Percentiles rank a stretch among this genome's conserved stretches.
Evolutionary conservation across 1,140 invertebrate genomes (phyloP).

Genomic region (Platyura marginata): DNA sequence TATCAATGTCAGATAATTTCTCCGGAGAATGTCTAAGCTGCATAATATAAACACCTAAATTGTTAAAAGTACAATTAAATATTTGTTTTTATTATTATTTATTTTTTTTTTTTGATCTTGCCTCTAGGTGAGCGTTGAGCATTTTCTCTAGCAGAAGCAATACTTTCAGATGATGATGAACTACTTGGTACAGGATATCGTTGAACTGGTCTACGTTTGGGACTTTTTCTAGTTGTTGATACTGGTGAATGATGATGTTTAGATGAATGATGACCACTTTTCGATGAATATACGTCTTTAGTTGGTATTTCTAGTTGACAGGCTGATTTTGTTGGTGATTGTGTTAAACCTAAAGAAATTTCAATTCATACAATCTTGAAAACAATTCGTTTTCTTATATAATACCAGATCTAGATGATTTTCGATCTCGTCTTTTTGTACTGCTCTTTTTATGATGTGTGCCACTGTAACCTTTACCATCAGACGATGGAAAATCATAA

Average conservation of each 20-base stretch:
- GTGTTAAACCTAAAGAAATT: neutral
- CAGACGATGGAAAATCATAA: slow-evolving; percentile 57
- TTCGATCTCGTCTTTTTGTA: slow-evolving; percentile 27
- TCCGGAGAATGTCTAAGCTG: neutral
- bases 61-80: slow-evolving; percentile 1
- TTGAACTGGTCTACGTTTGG: slow-evolving; percentile 25
- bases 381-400: too few relatives aligned
- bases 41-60: neutral
- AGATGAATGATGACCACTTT: slow-evolving; percentile 29
- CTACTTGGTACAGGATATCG: slow-evolving; percentile 25
- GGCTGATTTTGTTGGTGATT: slow-evolving; percentile 20
- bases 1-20: neutral
- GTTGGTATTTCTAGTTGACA: slow-evolving; percentile 27
- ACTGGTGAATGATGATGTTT: slow-evolving; percentile 15
- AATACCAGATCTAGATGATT: slow-evolving; percentile 19
- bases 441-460: slow-evolving; percentile 26
- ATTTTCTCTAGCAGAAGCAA: slow-evolving; percentile 18
- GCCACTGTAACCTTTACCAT: slow-evolving; percentile 29
- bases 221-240: slow-evolving; percentile 26
- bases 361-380: too few relatives aligned
- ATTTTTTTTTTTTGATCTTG: slow-evolving; percentile 13
- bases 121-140: slow-evolving; percentile 9
- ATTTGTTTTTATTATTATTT: slow-evolving; percentile 2
- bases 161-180: slow-evolving; percentile 30
- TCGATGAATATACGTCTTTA: slow-evolving; percentile 29